These are phyloP conservation scores for Hydrophis major DNA, from an alignment of 2,797 vertebrate species.

Conservation along the genomic window DNA sequence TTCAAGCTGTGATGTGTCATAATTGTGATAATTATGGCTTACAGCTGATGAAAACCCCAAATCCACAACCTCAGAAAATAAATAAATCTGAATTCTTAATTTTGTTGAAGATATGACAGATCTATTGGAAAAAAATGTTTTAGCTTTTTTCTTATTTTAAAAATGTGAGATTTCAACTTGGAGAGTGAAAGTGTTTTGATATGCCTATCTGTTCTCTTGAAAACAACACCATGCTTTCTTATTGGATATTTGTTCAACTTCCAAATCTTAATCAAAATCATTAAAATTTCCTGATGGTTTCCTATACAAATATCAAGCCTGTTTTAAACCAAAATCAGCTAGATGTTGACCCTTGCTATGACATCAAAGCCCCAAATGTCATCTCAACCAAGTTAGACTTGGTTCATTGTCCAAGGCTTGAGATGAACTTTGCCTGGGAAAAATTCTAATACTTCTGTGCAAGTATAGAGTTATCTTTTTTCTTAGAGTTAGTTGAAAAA, in stretches of 20 bases:
- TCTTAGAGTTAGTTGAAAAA: neutral
- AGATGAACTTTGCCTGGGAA: neutral
- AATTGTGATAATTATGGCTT: too few relatives aligned
- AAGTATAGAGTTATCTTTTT: neutral
- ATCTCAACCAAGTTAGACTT: neutral
- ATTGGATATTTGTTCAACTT: neutral
- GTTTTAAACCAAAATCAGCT: neutral
- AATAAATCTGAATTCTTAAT: conserved; percentile 18
- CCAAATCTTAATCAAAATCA: neutral
- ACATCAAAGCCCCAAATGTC: neutral
- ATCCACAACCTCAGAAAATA: too few relatives aligned
- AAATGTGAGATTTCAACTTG: neutral
- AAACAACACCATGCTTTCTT: neutral
- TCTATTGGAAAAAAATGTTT: neutral
- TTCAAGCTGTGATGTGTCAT: too few relatives aligned
- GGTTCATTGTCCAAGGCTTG: neutral
- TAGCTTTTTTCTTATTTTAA: neutral
- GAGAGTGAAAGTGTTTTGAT: neutral
- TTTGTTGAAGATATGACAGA: neutral
- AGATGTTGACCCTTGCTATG: neutral
- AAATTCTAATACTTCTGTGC: neutral
- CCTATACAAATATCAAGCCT: neutral
- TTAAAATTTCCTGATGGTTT: neutral
- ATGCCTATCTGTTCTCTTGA: neutral
- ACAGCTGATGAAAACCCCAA: too few relatives aligned